Evolutionary conservation across 2,888 invertebrate genomes (phyloP), one percentile per base, ranked within the genome.

Genomic region (Xestoiulus laeticollis): DNA sequence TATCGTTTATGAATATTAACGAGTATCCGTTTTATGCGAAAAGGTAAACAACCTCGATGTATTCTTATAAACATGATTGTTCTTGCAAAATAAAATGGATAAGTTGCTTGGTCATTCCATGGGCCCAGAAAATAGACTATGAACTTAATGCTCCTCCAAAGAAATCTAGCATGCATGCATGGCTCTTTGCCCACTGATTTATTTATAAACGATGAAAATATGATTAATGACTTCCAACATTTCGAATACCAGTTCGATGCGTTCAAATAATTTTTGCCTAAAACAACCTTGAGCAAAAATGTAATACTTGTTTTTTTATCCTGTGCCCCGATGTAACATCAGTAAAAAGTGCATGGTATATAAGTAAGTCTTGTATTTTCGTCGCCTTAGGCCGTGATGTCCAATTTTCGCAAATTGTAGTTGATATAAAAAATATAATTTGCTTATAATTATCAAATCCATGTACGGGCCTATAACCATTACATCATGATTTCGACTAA

Each of bases 361-460:
- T n/a, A 78, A 78, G 30, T 78, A 78, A 78, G 78, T 78, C 78
- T 22, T 78, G 78, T 30, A 78, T 26, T 78, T 78, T 26, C 78
- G 30, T 30, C 26, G 78, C 78, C 78, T 26, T 12, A 14, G 78
- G 78, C 78, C 78, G 30, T 22, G 78, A 78, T 30, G 78, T 26
- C 78, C 78, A 78, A 26, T 78, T 78, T 78, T 78, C 78, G 30
- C 30, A 78, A 78, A 78, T 30, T 30, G 78, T 78, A 78, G 78
- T 22, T 14, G 26, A 78, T 78, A 78, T 78, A 78, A 78, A 78
- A 78, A 78, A 78, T 30, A 26, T 78, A 78, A 78, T 78, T 78
- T 78, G 78, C 78, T 78, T 78, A 78, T 78, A 78, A 78, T 78
- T 78, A 30, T 78, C 30, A 78, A 78, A 78, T 78, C 78, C 78